These are phyloP conservation scores for Erebia palarica DNA, from an alignment of 2,888 invertebrate species.

Conservation along the genomic window DNA sequence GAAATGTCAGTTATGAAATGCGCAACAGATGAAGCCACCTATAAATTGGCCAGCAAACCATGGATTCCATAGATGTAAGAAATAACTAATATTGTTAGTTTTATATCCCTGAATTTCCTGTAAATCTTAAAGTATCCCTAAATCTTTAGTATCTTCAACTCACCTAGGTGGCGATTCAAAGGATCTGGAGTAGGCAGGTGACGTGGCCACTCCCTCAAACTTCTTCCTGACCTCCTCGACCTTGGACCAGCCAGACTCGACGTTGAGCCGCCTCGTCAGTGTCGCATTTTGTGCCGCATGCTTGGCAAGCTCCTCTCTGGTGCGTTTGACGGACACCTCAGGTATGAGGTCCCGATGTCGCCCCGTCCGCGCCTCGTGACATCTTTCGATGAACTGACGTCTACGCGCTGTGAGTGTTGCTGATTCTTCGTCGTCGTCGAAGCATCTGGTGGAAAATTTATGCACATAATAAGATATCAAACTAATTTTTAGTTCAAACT, in stretches of 20 bases:
- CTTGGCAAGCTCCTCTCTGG: slow-evolving; percentile 71
- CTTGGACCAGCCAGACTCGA: slow-evolving; percentile 77
- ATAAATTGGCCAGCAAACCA: too few species aligned
- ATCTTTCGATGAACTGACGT: slow-evolving; percentile 76
- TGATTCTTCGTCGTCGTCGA: slow-evolving; percentile 65
- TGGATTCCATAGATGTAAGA: too few species aligned
- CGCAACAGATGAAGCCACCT: too few species aligned
- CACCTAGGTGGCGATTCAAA: slow-evolving; percentile 77
- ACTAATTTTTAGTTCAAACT: too few species aligned
- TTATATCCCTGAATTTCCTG: too few species aligned
- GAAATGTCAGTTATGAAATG: too few species aligned
- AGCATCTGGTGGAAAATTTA: slow-evolving; percentile 52
- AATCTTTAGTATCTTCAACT: slow-evolving; percentile 25
- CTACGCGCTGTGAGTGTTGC: slow-evolving; percentile 68
- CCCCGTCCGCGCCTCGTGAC: slow-evolving; percentile 66
- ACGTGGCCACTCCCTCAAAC: slow-evolving; percentile 67
- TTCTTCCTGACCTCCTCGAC: slow-evolving; percentile 78
- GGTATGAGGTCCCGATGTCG: slow-evolving; percentile 65
- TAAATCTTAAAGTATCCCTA: too few species aligned
- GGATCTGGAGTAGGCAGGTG: slow-evolving; percentile 65
- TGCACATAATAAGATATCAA: too few species aligned
- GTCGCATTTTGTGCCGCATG: slow-evolving; percentile 70
- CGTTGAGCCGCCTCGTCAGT: slow-evolving; percentile 72
- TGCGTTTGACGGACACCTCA: slow-evolving; percentile 70
- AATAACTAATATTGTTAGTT: too few species aligned